Evolutionary conservation across 2,888 invertebrate genomes (phyloP).

Genomic region (Venusia cambrica): DNA sequence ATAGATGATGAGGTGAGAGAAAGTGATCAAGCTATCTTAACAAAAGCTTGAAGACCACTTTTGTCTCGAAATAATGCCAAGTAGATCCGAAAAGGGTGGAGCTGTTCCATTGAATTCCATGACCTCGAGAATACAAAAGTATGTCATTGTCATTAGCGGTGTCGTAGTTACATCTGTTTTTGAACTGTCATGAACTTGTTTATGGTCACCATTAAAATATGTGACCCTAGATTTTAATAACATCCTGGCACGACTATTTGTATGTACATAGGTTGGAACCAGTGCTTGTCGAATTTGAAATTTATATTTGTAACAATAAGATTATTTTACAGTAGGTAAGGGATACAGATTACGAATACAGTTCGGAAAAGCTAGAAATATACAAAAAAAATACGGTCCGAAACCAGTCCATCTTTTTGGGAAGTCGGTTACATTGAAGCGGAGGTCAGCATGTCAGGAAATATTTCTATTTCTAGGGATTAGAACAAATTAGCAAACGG

Average conservation of each 20-base stretch:
- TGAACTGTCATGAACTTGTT: slow-evolving; percentile 27
- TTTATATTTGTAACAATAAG: too few species aligned
- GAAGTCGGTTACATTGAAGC: too few species aligned
- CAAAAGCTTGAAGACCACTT: background rate
- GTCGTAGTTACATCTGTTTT: slow-evolving; percentile 30
- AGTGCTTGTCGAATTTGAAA: too few species aligned
- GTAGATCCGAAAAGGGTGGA: slow-evolving; percentile 70
- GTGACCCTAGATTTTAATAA: slow-evolving; percentile 21
- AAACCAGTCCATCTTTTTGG: too few species aligned
- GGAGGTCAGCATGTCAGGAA: too few species aligned
- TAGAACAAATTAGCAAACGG: too few species aligned
- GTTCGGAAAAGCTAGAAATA: too few species aligned
- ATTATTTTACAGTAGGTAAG: too few species aligned
- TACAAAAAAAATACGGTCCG: too few species aligned
- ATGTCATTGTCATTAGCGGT: slow-evolving; percentile 36
- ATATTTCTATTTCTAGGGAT: too few species aligned
- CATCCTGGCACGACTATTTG: slow-evolving; percentile 6
- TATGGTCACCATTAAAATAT: slow-evolving; percentile 22
- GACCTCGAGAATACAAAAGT: slow-evolving; percentile 35
- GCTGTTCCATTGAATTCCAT: slow-evolving; percentile 52
- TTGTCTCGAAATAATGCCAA: slow-evolving; percentile 26
- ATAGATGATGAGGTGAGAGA: background rate
- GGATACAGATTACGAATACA: too few species aligned
- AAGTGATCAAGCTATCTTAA: slow-evolving; percentile 7
- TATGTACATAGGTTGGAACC: too few species aligned